Evolutionary conservation across 2,797 vertebrate species (phyloP).

Genomic region (Sebastiscus albofasciatus): DNA sequence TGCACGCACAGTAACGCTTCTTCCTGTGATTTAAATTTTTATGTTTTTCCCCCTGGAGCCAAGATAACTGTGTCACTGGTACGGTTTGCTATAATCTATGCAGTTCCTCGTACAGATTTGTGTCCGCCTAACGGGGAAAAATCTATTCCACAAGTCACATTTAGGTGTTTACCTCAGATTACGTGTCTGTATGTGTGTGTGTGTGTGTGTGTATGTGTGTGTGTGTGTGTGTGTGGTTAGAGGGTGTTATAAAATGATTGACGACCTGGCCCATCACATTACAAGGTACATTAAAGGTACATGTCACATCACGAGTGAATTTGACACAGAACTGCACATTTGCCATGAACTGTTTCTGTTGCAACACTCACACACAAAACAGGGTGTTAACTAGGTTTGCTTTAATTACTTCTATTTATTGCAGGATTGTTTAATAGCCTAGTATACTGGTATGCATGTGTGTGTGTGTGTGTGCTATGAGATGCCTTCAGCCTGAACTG

Average conservation of each 20-base stretch:
- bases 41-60: too few species aligned
- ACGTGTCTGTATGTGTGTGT: neutral
- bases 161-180: neutral
- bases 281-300: slow-evolving; percentile 17
- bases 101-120: neutral
- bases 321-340: slow-evolving; percentile 1
- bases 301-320: neutral
- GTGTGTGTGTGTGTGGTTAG: neutral
- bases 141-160: neutral
- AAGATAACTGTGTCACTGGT: neutral
- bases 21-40: too few species aligned
- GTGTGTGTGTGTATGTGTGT: neutral
- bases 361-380: neutral
- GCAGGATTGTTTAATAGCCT: neutral
- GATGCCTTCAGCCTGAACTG: neutral
- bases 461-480: too few species aligned
- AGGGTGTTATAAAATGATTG: neutral
- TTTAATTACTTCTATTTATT: neutral
- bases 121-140: neutral
- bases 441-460: neutral
- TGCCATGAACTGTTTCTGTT: neutral
- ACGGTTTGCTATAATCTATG: neutral
- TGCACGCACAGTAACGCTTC: too few species aligned
- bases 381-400: neutral
- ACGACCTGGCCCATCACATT: neutral